Conservation (phyloP, 2,797 vertebrate genomes). For the Pteronotus mesoamericanus region DNA sequence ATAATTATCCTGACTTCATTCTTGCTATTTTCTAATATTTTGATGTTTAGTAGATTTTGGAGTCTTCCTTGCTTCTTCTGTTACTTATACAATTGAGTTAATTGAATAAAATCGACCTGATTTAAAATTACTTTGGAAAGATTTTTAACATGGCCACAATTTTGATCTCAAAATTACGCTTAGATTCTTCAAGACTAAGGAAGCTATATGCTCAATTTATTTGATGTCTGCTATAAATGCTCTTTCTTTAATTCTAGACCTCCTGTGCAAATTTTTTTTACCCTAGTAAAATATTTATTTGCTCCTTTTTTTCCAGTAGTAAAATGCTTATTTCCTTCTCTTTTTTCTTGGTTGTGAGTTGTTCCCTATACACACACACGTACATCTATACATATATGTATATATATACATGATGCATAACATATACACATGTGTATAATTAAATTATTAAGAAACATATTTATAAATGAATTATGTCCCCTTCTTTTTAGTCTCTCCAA, state of each 20-base stretch:
- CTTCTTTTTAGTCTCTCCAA: not conserved
- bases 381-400: not conserved
- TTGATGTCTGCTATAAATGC: not conserved
- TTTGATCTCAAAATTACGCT: not conserved
- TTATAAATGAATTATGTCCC: not conserved
- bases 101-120: conserved; percentile 6
- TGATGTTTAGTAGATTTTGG: not conserved
- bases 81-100: conserved; percentile 14
- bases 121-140: conserved; percentile 3
- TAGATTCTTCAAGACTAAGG: not conserved
- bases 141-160: not conserved
- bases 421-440: not conserved
- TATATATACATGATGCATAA: not conserved
- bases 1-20: not conserved
- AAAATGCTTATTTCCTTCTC: not conserved
- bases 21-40: not conserved
- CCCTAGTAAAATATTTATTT: not conserved
- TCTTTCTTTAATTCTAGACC: not conserved
- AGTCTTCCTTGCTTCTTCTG: not conserved
- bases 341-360: not conserved
- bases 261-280: not conserved
- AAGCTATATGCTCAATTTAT: not conserved
- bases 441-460: not conserved
- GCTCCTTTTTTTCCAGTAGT: not conserved
- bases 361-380: not conserved